A percentile compares a stretch with the other conserved stretches of the same genome.
Evolutionary conservation across 2,888 invertebrate species (phyloP).

Genomic region (Nymphalis polychloros): DNA sequence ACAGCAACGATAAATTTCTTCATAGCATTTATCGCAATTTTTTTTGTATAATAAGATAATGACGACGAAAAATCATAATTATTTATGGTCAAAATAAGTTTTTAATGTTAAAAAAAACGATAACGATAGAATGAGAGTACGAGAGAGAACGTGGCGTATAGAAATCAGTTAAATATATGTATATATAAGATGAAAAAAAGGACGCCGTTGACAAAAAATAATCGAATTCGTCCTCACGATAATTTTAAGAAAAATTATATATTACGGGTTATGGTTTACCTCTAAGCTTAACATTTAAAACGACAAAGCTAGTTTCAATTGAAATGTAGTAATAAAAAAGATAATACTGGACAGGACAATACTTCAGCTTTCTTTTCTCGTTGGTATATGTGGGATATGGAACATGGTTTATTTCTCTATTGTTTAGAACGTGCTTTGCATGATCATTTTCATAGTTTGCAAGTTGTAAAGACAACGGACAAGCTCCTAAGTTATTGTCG

Average conservation of each 20-base stretch:
- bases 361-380: conserved; percentile 47
- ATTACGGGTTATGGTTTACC: conserved; percentile 50
- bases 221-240: conserved; percentile 64
- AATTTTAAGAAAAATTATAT: conserved; percentile 46
- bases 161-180: too few relatives aligned
- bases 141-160: too few relatives aligned
- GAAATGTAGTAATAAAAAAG: conserved; percentile 25
- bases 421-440: conserved; percentile 65
- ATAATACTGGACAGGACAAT: conserved; percentile 46
- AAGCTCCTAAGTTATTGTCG: conserved; percentile 57
- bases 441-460: conserved; percentile 46
- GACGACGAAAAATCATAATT: too few relatives aligned
- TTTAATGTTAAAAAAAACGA: too few relatives aligned
- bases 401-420: conserved; percentile 73
- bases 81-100: too few relatives aligned
- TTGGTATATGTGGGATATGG: conserved; percentile 61
- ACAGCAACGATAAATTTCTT: too few relatives aligned
- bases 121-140: too few relatives aligned
- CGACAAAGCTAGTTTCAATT: conserved; percentile 2
- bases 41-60: too few relatives aligned
- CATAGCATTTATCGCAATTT: too few relatives aligned
- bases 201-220: conserved; percentile 55
- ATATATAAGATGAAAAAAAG: too few relatives aligned
- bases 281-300: conserved; percentile 18
- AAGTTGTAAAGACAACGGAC: conserved; percentile 28